These are phyloP conservation scores for Eupeodes corollae DNA, from an alignment of 1,140 invertebrate species.

Conservation along the genomic window DNA sequence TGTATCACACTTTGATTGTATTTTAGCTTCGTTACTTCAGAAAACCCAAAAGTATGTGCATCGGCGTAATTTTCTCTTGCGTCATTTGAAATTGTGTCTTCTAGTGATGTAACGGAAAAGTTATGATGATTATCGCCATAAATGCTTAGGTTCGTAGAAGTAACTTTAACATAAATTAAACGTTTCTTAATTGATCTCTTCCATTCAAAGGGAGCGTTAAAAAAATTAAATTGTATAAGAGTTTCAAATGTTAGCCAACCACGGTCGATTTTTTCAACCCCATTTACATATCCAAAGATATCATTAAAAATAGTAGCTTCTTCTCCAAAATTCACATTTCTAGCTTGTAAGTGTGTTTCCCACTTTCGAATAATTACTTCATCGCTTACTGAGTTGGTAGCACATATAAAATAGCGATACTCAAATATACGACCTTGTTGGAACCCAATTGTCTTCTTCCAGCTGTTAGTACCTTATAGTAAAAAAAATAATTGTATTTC, in stretches of 20 bases:
- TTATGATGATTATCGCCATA: slow-evolving; percentile 27
- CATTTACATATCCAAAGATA: slow-evolving; percentile 54
- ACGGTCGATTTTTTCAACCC: slow-evolving; percentile 51
- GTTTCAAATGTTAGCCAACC: slow-evolving; percentile 84
- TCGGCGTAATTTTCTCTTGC: slow-evolving; percentile 39
- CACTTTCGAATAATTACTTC: slow-evolving; percentile 61
- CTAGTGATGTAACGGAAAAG: slow-evolving; percentile 26
- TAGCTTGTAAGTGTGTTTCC: slow-evolving; percentile 70
- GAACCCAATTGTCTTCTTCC: too few species aligned
- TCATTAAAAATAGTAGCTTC: slow-evolving; percentile 35
- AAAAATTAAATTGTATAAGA: slow-evolving; percentile 76
- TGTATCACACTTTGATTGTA: slow-evolving; percentile 50
- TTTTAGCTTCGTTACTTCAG: slow-evolving; percentile 47
- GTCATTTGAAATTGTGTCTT: slow-evolving; percentile 47
- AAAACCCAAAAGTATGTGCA: slow-evolving; percentile 41
- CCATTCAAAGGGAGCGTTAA: slow-evolving; percentile 70
- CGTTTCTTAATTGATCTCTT: slow-evolving; percentile 64
- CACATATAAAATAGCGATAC: slow-evolving; percentile 70
- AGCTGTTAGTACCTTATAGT: too few species aligned
- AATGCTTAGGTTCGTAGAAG: slow-evolving; percentile 60
- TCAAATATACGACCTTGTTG: slow-evolving; percentile 53
- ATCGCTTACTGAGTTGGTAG: slow-evolving; percentile 42
- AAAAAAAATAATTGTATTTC: too few species aligned
- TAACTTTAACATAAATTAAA: slow-evolving; percentile 61
- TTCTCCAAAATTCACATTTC: slow-evolving; percentile 36